These are phyloP conservation scores for Acanthurus leucopareius DNA, from an alignment of 2,797 vertebrate genomes.

Conservation along the genomic window DNA sequence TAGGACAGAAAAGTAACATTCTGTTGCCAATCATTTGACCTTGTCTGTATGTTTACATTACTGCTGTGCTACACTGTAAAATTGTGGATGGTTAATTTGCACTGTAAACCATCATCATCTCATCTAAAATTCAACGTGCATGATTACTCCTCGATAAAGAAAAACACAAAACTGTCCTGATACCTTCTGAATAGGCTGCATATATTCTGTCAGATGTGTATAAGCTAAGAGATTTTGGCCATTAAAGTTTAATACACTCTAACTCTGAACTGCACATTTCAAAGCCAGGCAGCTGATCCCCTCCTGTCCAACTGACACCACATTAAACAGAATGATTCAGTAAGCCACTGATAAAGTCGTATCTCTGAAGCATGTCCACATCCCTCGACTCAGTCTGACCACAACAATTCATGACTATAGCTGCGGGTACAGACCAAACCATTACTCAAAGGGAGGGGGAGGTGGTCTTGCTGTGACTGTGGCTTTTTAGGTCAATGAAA, in stretches of 20 bases:
- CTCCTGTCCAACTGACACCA: constrained; percentile 25
- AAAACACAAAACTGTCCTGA: not conserved
- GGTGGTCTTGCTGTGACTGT: constrained; percentile 42
- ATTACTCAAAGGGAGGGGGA: constrained; percentile 39
- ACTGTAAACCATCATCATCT: not conserved
- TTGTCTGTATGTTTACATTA: not conserved
- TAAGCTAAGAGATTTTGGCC: constrained; percentile 3
- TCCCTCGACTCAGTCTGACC: constrained; percentile 44
- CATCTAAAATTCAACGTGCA: not conserved
- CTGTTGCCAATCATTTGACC: not conserved
- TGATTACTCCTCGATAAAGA: not conserved
- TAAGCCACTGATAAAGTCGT: constrained; percentile 49
- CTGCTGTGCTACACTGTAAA: not conserved
- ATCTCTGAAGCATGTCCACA: constrained; percentile 39
- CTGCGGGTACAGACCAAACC: constrained; percentile 41
- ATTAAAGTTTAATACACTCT: constrained; percentile 3
- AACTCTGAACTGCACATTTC: constrained; percentile 14
- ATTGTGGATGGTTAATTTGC: not conserved
- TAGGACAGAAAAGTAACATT: not conserved
- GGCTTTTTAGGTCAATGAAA: constrained; percentile 69
- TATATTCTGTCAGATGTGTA: constrained; percentile 4
- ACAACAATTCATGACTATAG: constrained; percentile 33
- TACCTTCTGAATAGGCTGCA: not conserved
- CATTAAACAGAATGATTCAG: constrained; percentile 60
- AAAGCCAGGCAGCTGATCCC: constrained; percentile 1